A percentile compares a stretch with the other conserved stretches of the same genome.
Conservation (phyloP, 2,797 vertebrate species). For the Manis pentadactyla region DNA sequence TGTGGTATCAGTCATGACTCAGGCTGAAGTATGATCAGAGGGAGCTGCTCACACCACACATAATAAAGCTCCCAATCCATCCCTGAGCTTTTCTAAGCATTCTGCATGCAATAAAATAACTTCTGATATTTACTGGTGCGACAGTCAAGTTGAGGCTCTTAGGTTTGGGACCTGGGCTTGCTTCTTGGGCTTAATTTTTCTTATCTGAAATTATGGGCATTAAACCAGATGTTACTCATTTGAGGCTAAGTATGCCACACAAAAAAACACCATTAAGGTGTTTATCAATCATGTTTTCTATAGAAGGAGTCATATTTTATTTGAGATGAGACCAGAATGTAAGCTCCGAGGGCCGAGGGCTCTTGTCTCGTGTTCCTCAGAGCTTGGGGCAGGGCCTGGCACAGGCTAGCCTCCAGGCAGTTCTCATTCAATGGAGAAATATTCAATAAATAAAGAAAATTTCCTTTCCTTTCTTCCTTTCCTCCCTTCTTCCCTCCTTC, state of each 20-base stretch:
- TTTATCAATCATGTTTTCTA: not conserved
- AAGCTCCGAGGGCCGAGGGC: not conserved
- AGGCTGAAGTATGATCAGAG: not conserved
- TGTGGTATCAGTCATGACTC: not conserved
- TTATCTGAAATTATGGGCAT: not conserved
- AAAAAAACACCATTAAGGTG: not conserved
- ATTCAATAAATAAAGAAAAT: not conserved
- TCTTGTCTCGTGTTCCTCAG: not conserved
- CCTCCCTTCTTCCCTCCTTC: not conserved
- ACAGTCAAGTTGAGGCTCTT: not conserved
- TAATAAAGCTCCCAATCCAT: not conserved
- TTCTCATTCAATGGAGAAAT: not conserved
- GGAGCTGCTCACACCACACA: not conserved
- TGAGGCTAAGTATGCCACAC: not conserved
- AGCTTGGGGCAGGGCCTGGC: not conserved
- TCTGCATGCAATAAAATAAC: not conserved
- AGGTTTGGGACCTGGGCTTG: not conserved
- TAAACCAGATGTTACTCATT: not conserved
- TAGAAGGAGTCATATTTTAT: not conserved
- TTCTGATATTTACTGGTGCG: not conserved
- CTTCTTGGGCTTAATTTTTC: not conserved
- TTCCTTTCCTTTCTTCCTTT: not conserved
- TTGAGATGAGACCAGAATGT: not conserved
- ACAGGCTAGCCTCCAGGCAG: not conserved
- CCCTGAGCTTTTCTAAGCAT: not conserved